Conservation (phyloP, 2,797 vertebrate genomes). For the Tokudaia tokunoshimensis region DNA sequence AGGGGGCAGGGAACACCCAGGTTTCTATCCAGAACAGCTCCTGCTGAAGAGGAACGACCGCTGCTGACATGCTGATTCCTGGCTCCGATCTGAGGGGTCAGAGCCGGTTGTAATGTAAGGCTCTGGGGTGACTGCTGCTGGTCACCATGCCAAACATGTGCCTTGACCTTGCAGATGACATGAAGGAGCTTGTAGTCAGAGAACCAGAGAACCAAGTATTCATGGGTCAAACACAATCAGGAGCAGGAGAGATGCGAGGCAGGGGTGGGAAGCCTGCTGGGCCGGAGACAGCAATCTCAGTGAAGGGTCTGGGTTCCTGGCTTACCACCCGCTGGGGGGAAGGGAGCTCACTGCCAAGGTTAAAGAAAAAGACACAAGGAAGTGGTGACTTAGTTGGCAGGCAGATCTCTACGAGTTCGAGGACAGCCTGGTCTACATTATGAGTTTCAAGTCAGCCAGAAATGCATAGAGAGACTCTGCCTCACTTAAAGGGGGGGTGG, state of each 20-base stretch:
- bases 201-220: rapidly evolving
- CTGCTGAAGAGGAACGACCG: too few relatives aligned
- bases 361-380: not conserved
- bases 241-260: not conserved
- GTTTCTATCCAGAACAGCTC: rapidly evolving
- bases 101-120: rapidly evolving
- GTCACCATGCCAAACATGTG: rapidly evolving
- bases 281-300: not conserved
- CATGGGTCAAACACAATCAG: too few relatives aligned
- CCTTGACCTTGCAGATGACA: rapidly evolving
- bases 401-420: not conserved
- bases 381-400: not conserved
- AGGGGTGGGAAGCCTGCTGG: too few relatives aligned
- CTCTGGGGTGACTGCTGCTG: not conserved
- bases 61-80: not conserved
- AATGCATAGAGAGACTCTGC: not conserved
- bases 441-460: not conserved
- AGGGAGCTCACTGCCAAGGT: rapidly evolving
- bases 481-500: not conserved
- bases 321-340: rapidly evolving
- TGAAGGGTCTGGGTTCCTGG: rapidly evolving
- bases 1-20: not conserved
- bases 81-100: not conserved
- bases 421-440: not conserved
- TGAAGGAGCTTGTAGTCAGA: rapidly evolving